Evolutionary conservation across 1,140 invertebrate genomes (phyloP), one percentile per base, ranked within the genome.

Genomic region (Chrysomallon squamiferum): DNA sequence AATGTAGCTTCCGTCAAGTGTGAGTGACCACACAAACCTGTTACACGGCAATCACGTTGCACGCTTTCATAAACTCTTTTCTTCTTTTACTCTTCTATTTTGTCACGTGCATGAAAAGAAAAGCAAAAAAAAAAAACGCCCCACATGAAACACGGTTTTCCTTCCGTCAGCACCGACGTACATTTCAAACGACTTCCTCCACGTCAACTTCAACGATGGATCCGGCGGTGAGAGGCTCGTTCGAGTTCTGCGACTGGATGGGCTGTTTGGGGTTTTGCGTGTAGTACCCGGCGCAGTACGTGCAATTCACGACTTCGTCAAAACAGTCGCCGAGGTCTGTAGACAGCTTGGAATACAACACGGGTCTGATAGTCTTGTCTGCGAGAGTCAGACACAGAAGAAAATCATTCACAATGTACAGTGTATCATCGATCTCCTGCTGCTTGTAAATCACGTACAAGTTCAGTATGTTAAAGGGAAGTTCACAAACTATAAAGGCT

Each of bases 221-320:
- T 20, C 25, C 25, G n/a, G n/a, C 29, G 7, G 50, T 54, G 50
- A 54, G 50, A 6, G 50, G 50, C 3, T 25, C 50, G 13, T 18
- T 54, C 7, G 22, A 38, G 25, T 22, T 30, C 15, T 22, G 22
- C 9, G 50, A 22, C 5, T 22, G 15, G 3, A 25, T 22, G 5
- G 15, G 45, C 18, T 32, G 43, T 27, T 29, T 27, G 15, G 57
- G 35, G 20, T 45, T 57, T 32, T 58, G 33, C 3, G 54, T 56
- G 60, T 62, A 63, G 45, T 56, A 56, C 11, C 52, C 54, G 54
- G 45, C 18, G 43, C 69, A 72, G 25, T 47, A 25, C 13, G 66
- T 71, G 59, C 73, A 75, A 66, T 75, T 75, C 41, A 75, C 68
- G n/a, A 75, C 66, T 35, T 75, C 73, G 57, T 75, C 73, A 43